Base-by-base conservation (phyloP, 1,140 invertebrate genomes). In the Alviniconcha marisindica region DNA sequence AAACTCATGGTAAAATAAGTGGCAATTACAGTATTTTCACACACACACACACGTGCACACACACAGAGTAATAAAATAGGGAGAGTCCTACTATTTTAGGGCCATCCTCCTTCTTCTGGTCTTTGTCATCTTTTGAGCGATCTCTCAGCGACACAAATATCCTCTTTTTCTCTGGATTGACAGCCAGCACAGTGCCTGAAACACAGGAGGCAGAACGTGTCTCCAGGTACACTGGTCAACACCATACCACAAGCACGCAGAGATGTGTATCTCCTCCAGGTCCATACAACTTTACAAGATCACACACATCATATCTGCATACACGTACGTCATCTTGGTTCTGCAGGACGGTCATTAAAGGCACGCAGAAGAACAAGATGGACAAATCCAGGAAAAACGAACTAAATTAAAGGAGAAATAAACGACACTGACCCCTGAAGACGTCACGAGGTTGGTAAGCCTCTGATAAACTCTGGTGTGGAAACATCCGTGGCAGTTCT, bases 131-230 rank as follows among this genome's bases (percentile, higher is more conserved):
- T 33, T 71, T 28, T 28, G 66, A 95, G 85, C 95, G 93, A 84
- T 96, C 96, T 93, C 97, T 96, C 95, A 98, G 96, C 89, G 97
- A 96, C 91, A 96, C 95, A 85, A 96, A 95, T 91, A 98, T 95
- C 94, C 97, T 97, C 93, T 97, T 96, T 38, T 96, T 95, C 91
- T 97, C 97, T 71, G 96, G 95, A 90, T 96, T 96, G 83, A 97
- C 96, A 94, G 96, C 96, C 88, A 97, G 94, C 31, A 98, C 96
- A 94, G 97, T 96, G 94, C 96, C 97, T 92, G 77, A n/a, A 85
- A 84, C 18, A 74, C 10, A n/a, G 18, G 14, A 79, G 10, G 31
- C 14, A 40, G 28, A 69, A 40, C 12, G 38, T 2, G 18, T 40
- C 3, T 44, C 24, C 5, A 31, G 4, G 31, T 10, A 80, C 4